phyloP scores from a whole-genome alignment of 2,113 vertebrate genomes.

The Gnathonemus longibarbis region DNA sequence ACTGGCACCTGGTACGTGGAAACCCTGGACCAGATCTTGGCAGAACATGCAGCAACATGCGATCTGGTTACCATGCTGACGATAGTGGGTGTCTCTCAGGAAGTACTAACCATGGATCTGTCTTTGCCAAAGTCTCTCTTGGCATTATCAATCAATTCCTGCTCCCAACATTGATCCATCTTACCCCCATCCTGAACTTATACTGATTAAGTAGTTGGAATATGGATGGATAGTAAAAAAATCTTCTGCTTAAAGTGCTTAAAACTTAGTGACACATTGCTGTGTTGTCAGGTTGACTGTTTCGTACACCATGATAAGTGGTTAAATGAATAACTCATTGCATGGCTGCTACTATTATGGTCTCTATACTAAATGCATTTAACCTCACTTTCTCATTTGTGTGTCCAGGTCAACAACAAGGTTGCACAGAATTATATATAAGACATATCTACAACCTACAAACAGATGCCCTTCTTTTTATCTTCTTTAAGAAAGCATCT shows the following conservation, averaged over 20 bases:
- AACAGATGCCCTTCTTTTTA: slow-evolving; percentile 87
- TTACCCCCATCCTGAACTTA: neutral
- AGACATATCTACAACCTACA: slow-evolving; percentile 59
- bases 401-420: slow-evolving; percentile 68
- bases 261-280: neutral
- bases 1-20: slow-evolving; percentile 85
- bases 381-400: slow-evolving; percentile 13
- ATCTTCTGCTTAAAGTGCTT: neutral
- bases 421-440: slow-evolving; percentile 74
- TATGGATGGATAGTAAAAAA: neutral
- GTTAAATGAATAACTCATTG: neutral
- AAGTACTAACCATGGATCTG: neutral
- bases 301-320: neutral
- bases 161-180: neutral
- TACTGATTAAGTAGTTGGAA: neutral
- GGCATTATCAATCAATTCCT: neutral
- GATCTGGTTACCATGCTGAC: slow-evolving; percentile 74
- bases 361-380: neutral
- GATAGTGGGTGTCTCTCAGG: slow-evolving; percentile 58
- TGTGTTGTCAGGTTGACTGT: neutral
- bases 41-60: slow-evolving; percentile 45
- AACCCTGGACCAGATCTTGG: slow-evolving; percentile 66
- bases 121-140: neutral
- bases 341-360: neutral
- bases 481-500: slow-evolving; percentile 86